Evolutionary conservation across 2,888 invertebrate species (phyloP), one percentile per base, ranked within the genome.

Genomic region (Frankliniella fusca): DNA sequence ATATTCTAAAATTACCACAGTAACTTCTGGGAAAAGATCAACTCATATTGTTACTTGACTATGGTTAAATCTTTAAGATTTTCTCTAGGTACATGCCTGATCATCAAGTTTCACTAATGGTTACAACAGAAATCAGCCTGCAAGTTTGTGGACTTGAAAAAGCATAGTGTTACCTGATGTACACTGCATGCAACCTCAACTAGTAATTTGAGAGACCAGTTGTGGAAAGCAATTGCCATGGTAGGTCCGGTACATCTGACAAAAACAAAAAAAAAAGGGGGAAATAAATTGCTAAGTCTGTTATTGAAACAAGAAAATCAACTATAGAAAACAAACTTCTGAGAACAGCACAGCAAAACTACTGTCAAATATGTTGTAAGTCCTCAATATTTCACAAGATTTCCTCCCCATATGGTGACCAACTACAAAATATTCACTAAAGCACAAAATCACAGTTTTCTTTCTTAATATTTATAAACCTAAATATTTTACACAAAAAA

Each of bases 151-250:
- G 7, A 11, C 61, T 20, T 18, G 61, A 7, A 61, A 61, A 18
- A 61, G 61, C 20, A 61, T 18, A 61, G 61, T 61, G 38, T 38
- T 38, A 38, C 38, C 38, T 38, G 38, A 38, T 38, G 38, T 38
- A 38, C 38, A 38, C 61, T 61, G 61, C 61, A 61, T 61, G 61
- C 61, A 61, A 61, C 11, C 18, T 18, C 61, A 61, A 61, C 18
- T 61, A 61, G n/a, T 7, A 18, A 61, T 61, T 61, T 61, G 61
- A 76, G 27, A 23, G 23, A 27, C 38, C 70, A 76, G 70, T 76
- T 76, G 70, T 76, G 70, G 61, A 61, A 61, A 61, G 61, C n/a
- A 61, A 61, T 61, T 61, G 61, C 61, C 61, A 76, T 76, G 70
- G 27, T 76, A 76, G 27, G 23, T 76, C 70, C 27, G 70, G 70